These are phyloP conservation scores for Melanogrammus aeglefinus DNA, from an alignment of 2,797 vertebrate species.

Conservation along the genomic window DNA sequence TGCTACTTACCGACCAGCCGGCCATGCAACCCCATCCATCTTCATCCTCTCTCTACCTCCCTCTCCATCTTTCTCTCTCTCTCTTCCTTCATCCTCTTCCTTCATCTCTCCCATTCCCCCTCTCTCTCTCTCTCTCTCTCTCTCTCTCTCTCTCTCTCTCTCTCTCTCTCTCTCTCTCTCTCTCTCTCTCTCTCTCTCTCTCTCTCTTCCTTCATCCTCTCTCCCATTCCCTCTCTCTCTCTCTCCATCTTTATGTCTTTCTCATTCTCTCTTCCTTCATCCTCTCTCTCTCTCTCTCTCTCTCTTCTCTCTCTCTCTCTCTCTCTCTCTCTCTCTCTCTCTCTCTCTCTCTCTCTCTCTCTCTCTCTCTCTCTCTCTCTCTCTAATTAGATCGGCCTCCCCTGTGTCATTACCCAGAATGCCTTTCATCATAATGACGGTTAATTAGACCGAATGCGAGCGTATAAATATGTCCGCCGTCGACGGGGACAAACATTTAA, in stretches of 20 bases:
- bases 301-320: background rate
- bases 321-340: background rate
- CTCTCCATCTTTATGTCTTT: background rate
- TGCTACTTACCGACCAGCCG: background rate
- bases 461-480: slow-evolving; percentile 11
- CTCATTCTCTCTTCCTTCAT: too few relatives aligned
- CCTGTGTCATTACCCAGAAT: slow-evolving; percentile 16
- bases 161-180: background rate
- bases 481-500: background rate
- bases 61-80: background rate
- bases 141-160: background rate
- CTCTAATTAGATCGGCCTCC: slow-evolving; percentile 44
- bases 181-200: background rate
- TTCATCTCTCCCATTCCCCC: background rate
- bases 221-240: background rate
- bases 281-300: background rate
- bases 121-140: background rate
- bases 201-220: background rate
- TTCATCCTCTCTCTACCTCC: background rate
- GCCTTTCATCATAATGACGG: slow-evolving; percentile 43
- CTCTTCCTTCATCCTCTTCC: background rate
- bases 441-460: slow-evolving; percentile 31
- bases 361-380: background rate
- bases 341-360: background rate
- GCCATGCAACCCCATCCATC: background rate